phyloP scores from a whole-genome alignment of 2,888 invertebrate species.

The Leuctra nigra region DNA sequence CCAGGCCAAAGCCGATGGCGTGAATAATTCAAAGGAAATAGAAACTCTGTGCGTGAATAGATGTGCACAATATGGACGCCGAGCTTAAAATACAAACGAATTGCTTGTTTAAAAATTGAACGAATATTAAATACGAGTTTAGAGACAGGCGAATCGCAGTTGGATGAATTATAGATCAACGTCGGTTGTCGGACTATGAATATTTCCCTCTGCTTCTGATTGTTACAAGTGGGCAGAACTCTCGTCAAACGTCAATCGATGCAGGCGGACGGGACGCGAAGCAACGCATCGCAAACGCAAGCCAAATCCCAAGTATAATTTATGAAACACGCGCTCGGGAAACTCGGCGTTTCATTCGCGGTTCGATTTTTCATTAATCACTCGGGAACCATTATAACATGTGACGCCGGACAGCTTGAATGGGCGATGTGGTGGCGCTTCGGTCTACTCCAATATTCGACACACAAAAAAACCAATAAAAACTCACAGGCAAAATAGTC shows the following conservation, averaged over 20 bases:
- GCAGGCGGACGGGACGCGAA: background rate
- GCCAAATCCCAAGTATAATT: slow-evolving; percentile 5
- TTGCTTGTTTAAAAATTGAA: too few relatives aligned
- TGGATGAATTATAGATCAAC: background rate
- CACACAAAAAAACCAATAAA: slow-evolving; percentile 5
- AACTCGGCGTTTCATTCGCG: slow-evolving; percentile 5
- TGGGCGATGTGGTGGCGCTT: background rate
- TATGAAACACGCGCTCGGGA: slow-evolving; percentile 12
- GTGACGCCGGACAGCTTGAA: slow-evolving; percentile 17
- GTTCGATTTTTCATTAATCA: slow-evolving; percentile 19
- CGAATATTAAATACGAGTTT: too few relatives aligned
- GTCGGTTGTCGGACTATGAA: background rate
- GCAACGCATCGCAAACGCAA: background rate
- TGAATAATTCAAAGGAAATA: too few relatives aligned
- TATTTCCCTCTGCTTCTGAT: background rate
- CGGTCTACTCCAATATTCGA: slow-evolving; percentile 7
- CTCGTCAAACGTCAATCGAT: background rate
- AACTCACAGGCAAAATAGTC: background rate
- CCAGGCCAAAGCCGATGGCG: too few relatives aligned
- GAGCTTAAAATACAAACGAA: too few relatives aligned
- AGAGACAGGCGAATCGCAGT: background rate
- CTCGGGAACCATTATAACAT: slow-evolving; percentile 14
- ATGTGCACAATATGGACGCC: too few relatives aligned
- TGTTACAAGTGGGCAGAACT: background rate
- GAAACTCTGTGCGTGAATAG: too few relatives aligned